Conservation (phyloP, 2,797 vertebrate species). For the Phoxinus dragarum region DNA sequence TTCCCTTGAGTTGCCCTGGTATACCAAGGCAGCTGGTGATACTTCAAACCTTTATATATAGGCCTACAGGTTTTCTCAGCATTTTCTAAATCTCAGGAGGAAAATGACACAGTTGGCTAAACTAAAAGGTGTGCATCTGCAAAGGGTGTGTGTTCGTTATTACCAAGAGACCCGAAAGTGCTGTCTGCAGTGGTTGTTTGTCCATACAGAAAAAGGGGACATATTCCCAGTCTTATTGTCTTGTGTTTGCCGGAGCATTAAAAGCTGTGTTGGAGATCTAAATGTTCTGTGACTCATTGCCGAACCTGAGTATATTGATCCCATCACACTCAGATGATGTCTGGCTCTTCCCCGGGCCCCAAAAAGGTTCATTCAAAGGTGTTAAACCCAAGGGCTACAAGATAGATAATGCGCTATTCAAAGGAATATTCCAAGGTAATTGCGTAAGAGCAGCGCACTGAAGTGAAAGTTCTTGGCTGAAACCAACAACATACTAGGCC, state of each 20-base stretch:
- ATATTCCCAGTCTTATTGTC: constrained; percentile 36
- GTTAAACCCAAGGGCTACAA: constrained; percentile 18
- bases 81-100: constrained; percentile 29
- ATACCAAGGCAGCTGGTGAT: constrained; percentile 31
- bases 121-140: constrained; percentile 39
- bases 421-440: neutral
- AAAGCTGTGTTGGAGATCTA: constrained; percentile 12
- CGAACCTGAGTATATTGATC: constrained; percentile 67
- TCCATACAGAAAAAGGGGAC: neutral
- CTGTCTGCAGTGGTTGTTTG: constrained; percentile 37
- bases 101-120: constrained; percentile 26
- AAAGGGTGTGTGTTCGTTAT: constrained; percentile 35
- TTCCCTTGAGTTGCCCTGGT: constrained; percentile 11
- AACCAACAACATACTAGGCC: neutral
- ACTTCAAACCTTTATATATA: constrained; percentile 13
- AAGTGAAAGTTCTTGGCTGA: neutral
- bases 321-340: constrained; percentile 68
- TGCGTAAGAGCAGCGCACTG: neutral
- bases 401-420: neutral
- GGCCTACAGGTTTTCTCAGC: neutral
- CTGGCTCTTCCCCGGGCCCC: constrained; percentile 54
- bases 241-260: constrained; percentile 8
- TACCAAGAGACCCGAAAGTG: constrained; percentile 43
- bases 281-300: constrained; percentile 65
- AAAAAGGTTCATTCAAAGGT: constrained; percentile 52